A percentile compares a stretch with the other conserved stretches of the same genome.
These are phyloP conservation scores for Auanema freiburgensis DNA, from an alignment of 2,888 invertebrate species.

Conservation along the genomic window DNA sequence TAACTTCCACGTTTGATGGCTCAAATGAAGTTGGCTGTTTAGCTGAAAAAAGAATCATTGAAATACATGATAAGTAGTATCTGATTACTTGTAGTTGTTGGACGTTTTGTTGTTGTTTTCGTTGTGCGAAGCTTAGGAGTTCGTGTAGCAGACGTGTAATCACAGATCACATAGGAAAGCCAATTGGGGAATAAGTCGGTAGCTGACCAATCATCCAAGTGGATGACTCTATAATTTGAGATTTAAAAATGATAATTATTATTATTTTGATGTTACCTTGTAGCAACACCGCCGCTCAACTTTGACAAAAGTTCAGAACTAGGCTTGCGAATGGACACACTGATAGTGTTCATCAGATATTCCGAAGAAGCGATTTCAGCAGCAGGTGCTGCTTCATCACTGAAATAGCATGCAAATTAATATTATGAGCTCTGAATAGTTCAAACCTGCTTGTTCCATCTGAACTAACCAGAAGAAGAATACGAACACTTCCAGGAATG, in stretches of 20 bases:
- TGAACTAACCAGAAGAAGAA: conserved; percentile 51
- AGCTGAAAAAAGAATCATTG: conserved; percentile 2
- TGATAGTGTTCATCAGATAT: conserved; percentile 47
- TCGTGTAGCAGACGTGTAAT: conserved; percentile 29
- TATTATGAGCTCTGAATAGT: too few relatives aligned
- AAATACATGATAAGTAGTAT: too few relatives aligned
- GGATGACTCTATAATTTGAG: conserved; percentile 56
- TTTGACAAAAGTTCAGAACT: conserved; percentile 43
- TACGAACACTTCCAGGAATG: conserved; percentile 44
- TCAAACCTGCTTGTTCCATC: conserved; percentile 57
- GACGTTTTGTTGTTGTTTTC: conserved; percentile 36
- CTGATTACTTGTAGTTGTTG: conserved; percentile 19
- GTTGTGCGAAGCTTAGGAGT: conserved; percentile 27
- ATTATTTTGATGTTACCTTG: too few relatives aligned
- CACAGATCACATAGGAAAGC: conserved; percentile 55
- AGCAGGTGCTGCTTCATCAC: conserved; percentile 47
- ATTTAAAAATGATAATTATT: too few relatives aligned
- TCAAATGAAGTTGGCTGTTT: conserved; percentile 23
- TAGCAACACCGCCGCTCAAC: conserved; percentile 40
- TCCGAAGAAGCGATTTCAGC: conserved; percentile 44
- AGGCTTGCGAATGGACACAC: conserved; percentile 50
- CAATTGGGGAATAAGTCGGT: conserved; percentile 54
- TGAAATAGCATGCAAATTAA: conserved; percentile 9
- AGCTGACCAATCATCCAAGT: conserved; percentile 55
- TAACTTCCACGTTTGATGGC: conserved; percentile 53